Conservation (phyloP, 2,113 vertebrate species). For the Condylura cristata region DNA sequence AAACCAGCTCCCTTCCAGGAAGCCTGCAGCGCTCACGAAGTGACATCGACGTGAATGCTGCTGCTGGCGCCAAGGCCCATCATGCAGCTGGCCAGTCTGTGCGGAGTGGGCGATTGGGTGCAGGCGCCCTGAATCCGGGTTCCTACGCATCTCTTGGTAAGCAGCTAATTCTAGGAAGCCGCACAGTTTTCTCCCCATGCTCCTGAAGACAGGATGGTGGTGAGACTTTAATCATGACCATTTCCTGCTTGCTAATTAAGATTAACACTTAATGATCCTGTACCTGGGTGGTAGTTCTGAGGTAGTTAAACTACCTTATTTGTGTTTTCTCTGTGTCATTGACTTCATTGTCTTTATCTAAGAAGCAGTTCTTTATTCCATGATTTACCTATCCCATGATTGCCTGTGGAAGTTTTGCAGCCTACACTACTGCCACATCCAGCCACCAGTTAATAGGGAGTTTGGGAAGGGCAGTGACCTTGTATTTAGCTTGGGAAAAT, state of each 20-base stretch:
- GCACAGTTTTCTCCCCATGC: background rate
- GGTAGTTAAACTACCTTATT: background rate
- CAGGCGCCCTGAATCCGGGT: conserved; percentile 89
- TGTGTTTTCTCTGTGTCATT: background rate
- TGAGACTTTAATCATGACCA: background rate
- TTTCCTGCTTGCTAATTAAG: background rate
- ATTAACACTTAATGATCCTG: background rate
- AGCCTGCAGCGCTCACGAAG: conserved; percentile 96
- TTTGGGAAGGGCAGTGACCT: background rate
- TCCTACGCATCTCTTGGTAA: conserved; percentile 96
- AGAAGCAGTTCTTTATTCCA: background rate
- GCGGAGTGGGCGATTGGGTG: conserved; percentile 84
- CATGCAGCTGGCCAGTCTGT: conserved; percentile 87
- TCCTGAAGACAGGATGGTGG: background rate
- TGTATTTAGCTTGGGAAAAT: background rate
- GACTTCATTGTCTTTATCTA: background rate
- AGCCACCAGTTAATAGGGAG: background rate
- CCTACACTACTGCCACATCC: background rate
- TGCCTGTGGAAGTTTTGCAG: background rate
- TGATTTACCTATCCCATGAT: background rate
- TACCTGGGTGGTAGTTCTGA: background rate
- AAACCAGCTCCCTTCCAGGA: conserved; percentile 86
- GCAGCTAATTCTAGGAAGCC: background rate
- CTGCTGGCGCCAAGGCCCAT: conserved; percentile 93
- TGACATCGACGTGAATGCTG: conserved; percentile 97